Evolutionary conservation across 2,888 invertebrate genomes (phyloP), one percentile per base, ranked within the genome.

Genomic region (Oscheius onirici): DNA sequence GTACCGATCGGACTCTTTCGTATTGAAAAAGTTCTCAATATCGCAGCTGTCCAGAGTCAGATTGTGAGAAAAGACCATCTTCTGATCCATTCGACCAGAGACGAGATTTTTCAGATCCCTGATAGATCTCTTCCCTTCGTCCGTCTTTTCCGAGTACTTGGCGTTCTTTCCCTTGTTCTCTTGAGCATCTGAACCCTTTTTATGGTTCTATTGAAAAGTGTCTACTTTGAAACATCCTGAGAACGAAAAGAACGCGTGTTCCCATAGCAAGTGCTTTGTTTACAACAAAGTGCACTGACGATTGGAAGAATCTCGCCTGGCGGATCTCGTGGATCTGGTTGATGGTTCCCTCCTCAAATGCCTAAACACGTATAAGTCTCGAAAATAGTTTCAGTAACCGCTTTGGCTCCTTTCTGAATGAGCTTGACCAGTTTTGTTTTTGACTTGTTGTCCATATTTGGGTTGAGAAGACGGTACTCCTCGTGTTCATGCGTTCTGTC

Each of bases 401-500:
- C 72, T 58, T 78, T 66, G 6, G 81, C 81, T 52, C 77, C 81
- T 24, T 76, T 72, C 43, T 81, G 81, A 8, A 81, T 61, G 40
- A 76, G 61, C 17, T 73, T 73, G 13, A 73, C 66, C 24, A 81
- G 67, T 66, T 76, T 75, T 5, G 55, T 49, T 28, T 66, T 22
- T 11, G 70, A 54, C 44, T 78, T 76, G 41, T 67, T 34, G 51
- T 80, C 79, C 24, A 70, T 54, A 15, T 66, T 54, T 3, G 63
- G 70, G n/a, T 71, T 60, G 24, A 61, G 75, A 2, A 86, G 73
- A 43, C 76, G 76, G 71, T 84, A 86, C 54, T 77, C 77, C 34
- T 76, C 76, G 13, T 75, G 67, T 46, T 76, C 55, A 13, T 80
- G 65, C 73, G 88, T 89, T 46, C 87, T 84, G 71, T 89, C 88